Evolutionary conservation across 2,888 invertebrate genomes (phyloP), one percentile per base, ranked within the genome.

Genomic region (Ephialtes manifestator): DNA sequence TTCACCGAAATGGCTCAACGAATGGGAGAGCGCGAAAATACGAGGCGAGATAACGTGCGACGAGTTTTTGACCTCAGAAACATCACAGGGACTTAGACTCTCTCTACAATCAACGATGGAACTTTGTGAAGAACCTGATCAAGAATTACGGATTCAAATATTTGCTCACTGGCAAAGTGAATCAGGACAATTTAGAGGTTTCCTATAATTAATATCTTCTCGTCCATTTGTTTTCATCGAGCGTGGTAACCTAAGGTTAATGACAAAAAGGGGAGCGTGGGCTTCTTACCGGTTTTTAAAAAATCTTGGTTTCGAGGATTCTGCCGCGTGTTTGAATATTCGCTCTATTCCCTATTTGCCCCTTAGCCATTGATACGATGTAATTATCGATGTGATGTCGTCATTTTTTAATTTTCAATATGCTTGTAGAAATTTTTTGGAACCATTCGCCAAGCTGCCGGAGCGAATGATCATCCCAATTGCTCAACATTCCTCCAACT

Each of bases 401-500:
- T 18, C 13, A 20, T 71, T 71, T 15, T 8, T n/a, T 55, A 18
- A 71, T 53, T 46, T 15, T 24, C 60, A 43, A 20, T 46, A n/a
- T 8, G 13, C 15, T 77, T 53, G 39, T 39, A 77, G 77, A 60
- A 67, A 72, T 83, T 83, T 35, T 83, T 83, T 28, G 76, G 82
- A 11, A 71, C 77, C 7, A 75, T 77, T 8, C 71, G 72, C 8
- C 83, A 83, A 48, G 77, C 70, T 0, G 77, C 48, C 0, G 71
- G 83, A 13, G 43, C 60, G 13, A 82, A 85, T 20, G 81, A 81
- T 70, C 71, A 78, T 65, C 79, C 75, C 46, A 68, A 24, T 15
- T 63, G 58, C 20, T 77, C 83, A 0, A 88, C 84, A 10, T 88
- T 89, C 72, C 28, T 88, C 4, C 82, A 84, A 10, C 53, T 88